Evolutionary conservation across 2,797 vertebrate genomes (phyloP), one percentile per base, ranked within the genome.

Genomic region (Cercopithecus mitis): DNA sequence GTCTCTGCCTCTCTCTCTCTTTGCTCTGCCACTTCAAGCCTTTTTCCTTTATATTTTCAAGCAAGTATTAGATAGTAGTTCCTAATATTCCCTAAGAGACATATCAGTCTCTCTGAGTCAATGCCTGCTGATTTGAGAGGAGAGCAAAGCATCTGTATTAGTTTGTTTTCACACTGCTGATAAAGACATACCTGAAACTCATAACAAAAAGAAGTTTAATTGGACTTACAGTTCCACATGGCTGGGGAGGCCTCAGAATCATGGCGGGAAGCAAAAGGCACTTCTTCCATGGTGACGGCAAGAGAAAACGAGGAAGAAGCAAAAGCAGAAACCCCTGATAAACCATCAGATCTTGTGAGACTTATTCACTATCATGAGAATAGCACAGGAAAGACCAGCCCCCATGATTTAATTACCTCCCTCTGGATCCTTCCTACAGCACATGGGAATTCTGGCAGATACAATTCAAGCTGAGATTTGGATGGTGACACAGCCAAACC

Each of bases 31-130:
- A 33, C 73, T 36, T 91, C 52, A 58, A 90, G 27, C 19, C 55
- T 75, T 94, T 94, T 19, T 82, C 73, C 22, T 50, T 83, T 72
- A 8, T 72, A 70, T 55, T 76, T 91, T 90, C 80, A 95, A 64
- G 47, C 30, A 67, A 2, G 0, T 61, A 39, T 76, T 61, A 82
- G 9, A 27, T n/a, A 61, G 55, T 55, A 27, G 33, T 43, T 12
- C 13, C 50, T 73, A 52, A 2, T 52, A 36, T 36, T 57, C 58
- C 57, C 43, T 17, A 77, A 61, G 7, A 94, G 19, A 41, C 75
- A 82, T 17, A 41, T 43, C 58, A 57, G 75, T 70, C 33, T 45
- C 15, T 30, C 91, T 14, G 4, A 57, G 45, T 22, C n/a, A 33
- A 41, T 13, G 20, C 19, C 25, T 41, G 84, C 24, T 88, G 61